Percentiles rank a stretch among this genome's conserved stretches.
Conservation (phyloP, 2,888 invertebrate genomes). For the Apamea anceps region DNA sequence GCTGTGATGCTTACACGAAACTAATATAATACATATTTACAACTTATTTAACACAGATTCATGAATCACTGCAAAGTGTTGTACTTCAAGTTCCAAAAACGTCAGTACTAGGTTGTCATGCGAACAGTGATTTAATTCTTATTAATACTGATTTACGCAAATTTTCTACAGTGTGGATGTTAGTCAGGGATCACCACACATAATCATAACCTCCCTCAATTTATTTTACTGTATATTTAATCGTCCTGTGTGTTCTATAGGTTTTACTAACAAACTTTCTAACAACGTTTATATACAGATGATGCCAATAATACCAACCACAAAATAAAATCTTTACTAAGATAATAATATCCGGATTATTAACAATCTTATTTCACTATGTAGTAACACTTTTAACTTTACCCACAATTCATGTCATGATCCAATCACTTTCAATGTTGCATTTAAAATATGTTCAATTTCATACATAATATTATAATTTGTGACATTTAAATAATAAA, state of each 20-base stretch:
- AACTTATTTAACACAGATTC: slow-evolving; percentile 74
- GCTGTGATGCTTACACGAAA: slow-evolving; percentile 76
- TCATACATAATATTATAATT: slow-evolving; percentile 71
- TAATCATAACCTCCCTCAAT: slow-evolving; percentile 45
- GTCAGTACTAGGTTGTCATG: slow-evolving; percentile 58
- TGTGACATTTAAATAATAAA: slow-evolving; percentile 77
- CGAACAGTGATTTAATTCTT: slow-evolving; percentile 63
- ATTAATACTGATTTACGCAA: slow-evolving; percentile 78
- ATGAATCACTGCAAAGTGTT: slow-evolving; percentile 71
- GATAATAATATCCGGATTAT: slow-evolving; percentile 73
- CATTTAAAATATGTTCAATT: slow-evolving; percentile 66
- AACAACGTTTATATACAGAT: slow-evolving; percentile 70
- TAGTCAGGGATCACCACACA: slow-evolving; percentile 36
- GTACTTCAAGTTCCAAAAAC: slow-evolving; percentile 55
- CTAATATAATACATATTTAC: slow-evolving; percentile 75
- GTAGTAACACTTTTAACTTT: slow-evolving; percentile 72
- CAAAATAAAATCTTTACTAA: slow-evolving; percentile 79
- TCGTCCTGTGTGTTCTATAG: slow-evolving; percentile 51
- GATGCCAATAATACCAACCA: slow-evolving; percentile 76
- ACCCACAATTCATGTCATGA: slow-evolving; percentile 80
- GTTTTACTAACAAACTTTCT: slow-evolving; percentile 58
- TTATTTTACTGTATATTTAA: slow-evolving; percentile 51
- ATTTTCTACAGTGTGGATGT: slow-evolving; percentile 34
- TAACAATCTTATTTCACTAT: slow-evolving; percentile 69
- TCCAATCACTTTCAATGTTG: slow-evolving; percentile 72